Percentiles rank a stretch among this genome's conserved stretches.
Evolutionary conservation across 2,113 vertebrate species (phyloP).

Genomic region (Rhinoptilus africanus): DNA sequence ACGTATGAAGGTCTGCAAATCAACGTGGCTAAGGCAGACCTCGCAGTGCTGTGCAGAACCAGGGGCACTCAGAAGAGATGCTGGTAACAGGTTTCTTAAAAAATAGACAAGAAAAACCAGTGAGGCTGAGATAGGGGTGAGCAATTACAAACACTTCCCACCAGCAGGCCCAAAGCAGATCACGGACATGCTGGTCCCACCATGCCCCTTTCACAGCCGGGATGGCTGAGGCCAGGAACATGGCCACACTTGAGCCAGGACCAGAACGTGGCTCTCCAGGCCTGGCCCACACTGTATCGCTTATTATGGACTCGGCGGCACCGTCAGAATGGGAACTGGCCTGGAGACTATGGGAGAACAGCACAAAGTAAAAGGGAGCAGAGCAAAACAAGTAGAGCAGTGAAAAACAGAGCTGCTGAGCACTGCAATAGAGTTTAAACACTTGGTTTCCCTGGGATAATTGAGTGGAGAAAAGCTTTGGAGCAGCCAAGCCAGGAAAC

Average conservation of each 20-base stretch:
- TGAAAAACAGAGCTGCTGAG: not conserved
- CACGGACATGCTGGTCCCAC: not conserved
- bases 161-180: not conserved
- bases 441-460: not conserved
- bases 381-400: not conserved
- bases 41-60: not conserved
- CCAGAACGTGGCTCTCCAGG: not conserved
- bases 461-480: not conserved
- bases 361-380: not conserved
- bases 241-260: not conserved
- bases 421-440: not conserved
- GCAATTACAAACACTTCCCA: not conserved
- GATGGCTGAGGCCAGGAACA: not conserved
- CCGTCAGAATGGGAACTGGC: not conserved
- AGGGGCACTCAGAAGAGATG: not conserved
- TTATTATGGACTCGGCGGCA: not conserved
- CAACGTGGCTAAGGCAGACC: not conserved
- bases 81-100: not conserved
- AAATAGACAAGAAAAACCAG: not conserved
- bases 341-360: not conserved
- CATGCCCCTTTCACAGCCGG: not conserved
- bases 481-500: not conserved
- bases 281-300: rapidly evolving
- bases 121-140: not conserved
- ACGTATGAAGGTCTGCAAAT: not conserved